phyloP scores from a whole-genome alignment of 1,140 invertebrate genomes.

The Sycobia sp. region DNA sequence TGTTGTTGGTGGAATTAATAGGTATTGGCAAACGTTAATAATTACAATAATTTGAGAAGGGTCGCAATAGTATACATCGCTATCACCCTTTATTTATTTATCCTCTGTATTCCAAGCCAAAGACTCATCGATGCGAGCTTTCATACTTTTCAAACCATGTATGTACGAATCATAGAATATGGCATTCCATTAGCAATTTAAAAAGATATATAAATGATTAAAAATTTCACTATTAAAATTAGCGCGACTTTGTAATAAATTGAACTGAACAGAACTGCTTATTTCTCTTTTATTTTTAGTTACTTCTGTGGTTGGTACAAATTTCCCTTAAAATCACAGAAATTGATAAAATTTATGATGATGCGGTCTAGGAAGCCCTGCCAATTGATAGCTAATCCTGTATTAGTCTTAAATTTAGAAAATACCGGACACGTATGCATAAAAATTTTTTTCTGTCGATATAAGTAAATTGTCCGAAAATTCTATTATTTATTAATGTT shows the following conservation, averaged over 20 bases:
- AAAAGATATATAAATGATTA: not conserved
- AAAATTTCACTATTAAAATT: not conserved
- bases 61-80: not conserved
- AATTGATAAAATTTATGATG: constrained; percentile 9
- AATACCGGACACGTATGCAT: not conserved
- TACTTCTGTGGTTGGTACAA: constrained; percentile 17
- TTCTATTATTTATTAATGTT: not conserved
- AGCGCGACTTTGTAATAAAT: not conserved
- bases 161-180: not conserved
- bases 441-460: not conserved
- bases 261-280: not conserved
- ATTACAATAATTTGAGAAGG: not conserved
- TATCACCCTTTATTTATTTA: not conserved
- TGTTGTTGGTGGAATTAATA: not conserved
- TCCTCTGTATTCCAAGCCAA: constrained; percentile 4
- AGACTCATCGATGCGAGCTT: not conserved
- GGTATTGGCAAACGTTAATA: not conserved
- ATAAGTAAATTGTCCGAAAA: not conserved
- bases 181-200: not conserved
- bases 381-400: constrained; percentile 5
- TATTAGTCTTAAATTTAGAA: constrained; percentile 15
- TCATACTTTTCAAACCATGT: not conserved
- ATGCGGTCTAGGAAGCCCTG: not conserved
- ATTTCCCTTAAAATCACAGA: constrained; percentile 2
- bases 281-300: constrained; percentile 5